Evolutionary conservation across 2,113 vertebrate genomes (phyloP), one percentile per base, ranked within the genome.

Genomic region (Apodemus speciosus): DNA sequence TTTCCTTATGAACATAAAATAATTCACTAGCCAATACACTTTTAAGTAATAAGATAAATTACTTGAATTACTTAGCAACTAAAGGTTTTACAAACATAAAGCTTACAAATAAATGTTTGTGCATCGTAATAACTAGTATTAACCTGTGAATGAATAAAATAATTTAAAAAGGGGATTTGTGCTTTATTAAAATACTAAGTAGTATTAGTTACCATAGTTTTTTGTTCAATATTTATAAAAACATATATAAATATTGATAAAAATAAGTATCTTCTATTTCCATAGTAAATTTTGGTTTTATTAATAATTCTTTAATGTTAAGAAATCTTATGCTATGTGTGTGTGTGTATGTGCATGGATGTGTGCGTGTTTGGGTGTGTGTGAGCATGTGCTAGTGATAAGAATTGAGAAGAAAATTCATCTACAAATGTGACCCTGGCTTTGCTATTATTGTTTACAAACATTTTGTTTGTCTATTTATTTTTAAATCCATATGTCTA

Each of bases 381-480:
- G 90, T 92, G 66, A 89, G 93, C 40, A 97, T 91, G 85, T 98
- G 95, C 93, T 93, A 97, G 84, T 96, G 97, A 98, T 83, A 97
- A 88, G 91, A 97, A 94, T 30, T 96, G 85, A 97, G 93, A 95
- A 98, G 96, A 97, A 97, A 98, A 97, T 96, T 95, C 2, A 90
- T 97, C 97, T 98, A 98, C 95, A 96, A 84, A 7, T 2, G 84
- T 95, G 97, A 93, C 81, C 85, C 92, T 96, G 91, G 93, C 92
- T 97, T 97, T 95, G 95, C 94, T 95, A 97, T 95, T 98, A 96
- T 97, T 96, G 96, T 97, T 98, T 97, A 4, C 16, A 84, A 84
- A 46, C 93, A 97, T 97, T 98, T 97, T 95, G 96, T 75, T 14
- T 46, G 2, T 76, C 5, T 43, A 73, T 40, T 73, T 71, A 72